Conservation (phyloP, 2,113 vertebrate species). For the Columba livia region DNA sequence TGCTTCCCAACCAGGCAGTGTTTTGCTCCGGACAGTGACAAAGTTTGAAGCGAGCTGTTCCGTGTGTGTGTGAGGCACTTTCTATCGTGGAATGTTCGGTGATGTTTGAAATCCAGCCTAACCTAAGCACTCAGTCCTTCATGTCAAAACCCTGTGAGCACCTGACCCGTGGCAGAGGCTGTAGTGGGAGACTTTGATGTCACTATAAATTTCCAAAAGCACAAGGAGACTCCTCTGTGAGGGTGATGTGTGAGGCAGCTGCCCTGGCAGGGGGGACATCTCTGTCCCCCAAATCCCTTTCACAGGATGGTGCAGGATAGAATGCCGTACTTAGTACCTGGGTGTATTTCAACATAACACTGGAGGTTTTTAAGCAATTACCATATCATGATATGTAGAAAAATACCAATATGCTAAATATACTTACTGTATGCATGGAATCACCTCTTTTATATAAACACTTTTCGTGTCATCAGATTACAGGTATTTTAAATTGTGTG, state of each 20-base stretch:
- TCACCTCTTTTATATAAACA: background rate
- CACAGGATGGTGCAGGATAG: rapidly evolving
- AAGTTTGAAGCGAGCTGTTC: background rate
- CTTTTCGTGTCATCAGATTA: background rate
- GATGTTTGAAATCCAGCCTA: background rate
- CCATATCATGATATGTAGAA: background rate
- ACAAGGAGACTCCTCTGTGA: rapidly evolving
- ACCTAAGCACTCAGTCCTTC: background rate
- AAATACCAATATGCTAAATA: background rate
- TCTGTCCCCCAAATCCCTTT: background rate
- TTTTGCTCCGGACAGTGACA: background rate
- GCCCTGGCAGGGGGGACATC: rapidly evolving
- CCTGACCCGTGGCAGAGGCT: rapidly evolving
- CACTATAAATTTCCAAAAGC: background rate
- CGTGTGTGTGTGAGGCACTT: background rate
- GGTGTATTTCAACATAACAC: background rate
- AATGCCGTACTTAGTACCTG: rapidly evolving
- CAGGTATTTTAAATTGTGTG: background rate
- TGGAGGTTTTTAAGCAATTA: background rate
- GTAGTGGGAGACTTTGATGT: background rate
- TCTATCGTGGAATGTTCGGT: background rate
- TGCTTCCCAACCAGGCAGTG: background rate
- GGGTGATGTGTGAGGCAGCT: background rate
- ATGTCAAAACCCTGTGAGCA: background rate
- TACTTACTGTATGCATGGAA: background rate